Evolutionary conservation across 2,888 invertebrate species (phyloP).

Genomic region (Pardosa pseudoannulata): DNA sequence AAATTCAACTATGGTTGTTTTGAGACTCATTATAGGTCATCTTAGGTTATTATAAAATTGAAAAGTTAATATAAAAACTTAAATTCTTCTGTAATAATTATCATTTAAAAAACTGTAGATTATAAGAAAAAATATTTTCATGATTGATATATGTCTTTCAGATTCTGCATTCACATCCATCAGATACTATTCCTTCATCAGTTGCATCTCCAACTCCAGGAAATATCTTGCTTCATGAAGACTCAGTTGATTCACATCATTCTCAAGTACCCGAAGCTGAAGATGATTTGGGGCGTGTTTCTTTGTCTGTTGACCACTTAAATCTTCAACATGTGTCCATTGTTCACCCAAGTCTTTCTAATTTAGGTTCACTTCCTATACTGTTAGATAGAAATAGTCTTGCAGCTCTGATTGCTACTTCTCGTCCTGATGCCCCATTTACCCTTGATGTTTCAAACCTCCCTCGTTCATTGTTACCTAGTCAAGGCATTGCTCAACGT

Average conservation of each 20-base stretch:
- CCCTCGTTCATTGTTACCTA: slow-evolving; percentile 61
- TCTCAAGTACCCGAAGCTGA: slow-evolving; percentile 51
- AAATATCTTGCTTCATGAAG: slow-evolving; percentile 59
- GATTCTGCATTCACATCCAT: slow-evolving; percentile 45
- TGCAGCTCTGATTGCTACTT: slow-evolving; percentile 53
- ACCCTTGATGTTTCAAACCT: slow-evolving; percentile 54
- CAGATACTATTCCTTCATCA: slow-evolving; percentile 31
- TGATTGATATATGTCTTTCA: background rate
- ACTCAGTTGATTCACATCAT: slow-evolving; percentile 52
- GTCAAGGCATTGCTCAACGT: slow-evolving; percentile 58
- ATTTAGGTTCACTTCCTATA: slow-evolving; percentile 40
- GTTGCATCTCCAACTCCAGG: slow-evolving; percentile 29
- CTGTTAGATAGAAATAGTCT: slow-evolving; percentile 61
- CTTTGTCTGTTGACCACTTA: slow-evolving; percentile 57
- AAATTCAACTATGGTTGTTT: too few species aligned
- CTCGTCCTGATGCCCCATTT: slow-evolving; percentile 57
- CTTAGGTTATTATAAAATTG: too few species aligned
- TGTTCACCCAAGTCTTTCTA: slow-evolving; percentile 43
- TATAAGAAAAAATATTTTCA: too few species aligned
- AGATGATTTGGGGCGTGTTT: slow-evolving; percentile 47
- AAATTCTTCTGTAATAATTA: too few species aligned
- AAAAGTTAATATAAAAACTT: too few species aligned
- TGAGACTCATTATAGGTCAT: too few species aligned
- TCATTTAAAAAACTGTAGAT: too few species aligned
- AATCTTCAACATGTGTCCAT: slow-evolving; percentile 62